Conservation (phyloP, 30 jellyfish, hydroid and myxozoan genomes). For the Pelagia noctiluca region DNA sequence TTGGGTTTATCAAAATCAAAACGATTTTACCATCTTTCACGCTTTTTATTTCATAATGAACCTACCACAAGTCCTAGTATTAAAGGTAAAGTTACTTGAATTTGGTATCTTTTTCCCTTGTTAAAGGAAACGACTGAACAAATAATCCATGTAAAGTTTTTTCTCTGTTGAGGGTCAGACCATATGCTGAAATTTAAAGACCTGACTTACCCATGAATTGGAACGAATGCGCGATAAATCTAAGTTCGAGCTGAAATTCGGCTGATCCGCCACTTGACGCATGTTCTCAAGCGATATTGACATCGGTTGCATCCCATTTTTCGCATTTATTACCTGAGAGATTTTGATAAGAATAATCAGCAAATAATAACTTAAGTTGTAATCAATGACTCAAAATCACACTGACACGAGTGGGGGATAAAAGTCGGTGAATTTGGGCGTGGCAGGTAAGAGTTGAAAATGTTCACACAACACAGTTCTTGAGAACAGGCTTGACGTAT, state of each 20-base stretch:
- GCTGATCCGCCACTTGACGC: constrained; percentile 42
- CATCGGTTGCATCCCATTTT: constrained; percentile 61
- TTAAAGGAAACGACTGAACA: background rate
- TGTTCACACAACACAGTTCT: background rate
- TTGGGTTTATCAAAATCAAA: no score
- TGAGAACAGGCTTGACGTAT: background rate
- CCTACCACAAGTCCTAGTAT: no score
- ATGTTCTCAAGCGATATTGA: constrained; percentile 62
- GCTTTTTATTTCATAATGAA: no score
- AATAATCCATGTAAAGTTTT: background rate
- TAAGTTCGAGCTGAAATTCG: constrained; percentile 21
- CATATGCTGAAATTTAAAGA: background rate
- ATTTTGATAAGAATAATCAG: background rate
- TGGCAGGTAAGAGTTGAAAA: background rate
- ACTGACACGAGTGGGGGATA: background rate
- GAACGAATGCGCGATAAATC: constrained; percentile 66
- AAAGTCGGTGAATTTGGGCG: background rate
- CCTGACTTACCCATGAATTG: constrained; percentile 73
- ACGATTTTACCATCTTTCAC: no score
- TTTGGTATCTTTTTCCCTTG: no score
- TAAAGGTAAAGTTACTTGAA: no score
- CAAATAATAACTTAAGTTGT: background rate
- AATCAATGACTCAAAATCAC: no score
- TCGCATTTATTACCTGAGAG: constrained; percentile 39
- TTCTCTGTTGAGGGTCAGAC: background rate